phyloP scores from a whole-genome alignment of 2,888 invertebrate genomes.

The Melipona beecheii region DNA sequence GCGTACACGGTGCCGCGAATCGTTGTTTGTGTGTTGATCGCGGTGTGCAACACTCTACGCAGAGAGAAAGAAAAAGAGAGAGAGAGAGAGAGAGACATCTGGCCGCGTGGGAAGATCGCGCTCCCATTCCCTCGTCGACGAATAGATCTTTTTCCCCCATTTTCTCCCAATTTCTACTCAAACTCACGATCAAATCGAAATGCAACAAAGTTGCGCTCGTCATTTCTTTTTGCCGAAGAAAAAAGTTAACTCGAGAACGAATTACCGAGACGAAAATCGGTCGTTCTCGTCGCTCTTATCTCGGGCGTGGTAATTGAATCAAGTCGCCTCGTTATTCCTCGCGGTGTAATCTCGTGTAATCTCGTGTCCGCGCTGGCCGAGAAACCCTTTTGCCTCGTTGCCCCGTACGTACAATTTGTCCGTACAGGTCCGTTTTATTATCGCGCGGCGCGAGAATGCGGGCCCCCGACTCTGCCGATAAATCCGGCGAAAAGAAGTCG shows the following conservation, averaged over 20 bases:
- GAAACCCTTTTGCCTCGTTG: constrained; percentile 36
- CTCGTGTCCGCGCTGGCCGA: constrained; percentile 18
- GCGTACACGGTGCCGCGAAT: constrained; percentile 35
- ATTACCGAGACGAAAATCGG: not conserved
- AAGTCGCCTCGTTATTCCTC: constrained; percentile 59
- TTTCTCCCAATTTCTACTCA: not conserved
- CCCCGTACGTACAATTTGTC: constrained; percentile 74
- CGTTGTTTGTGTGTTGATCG: constrained; percentile 48
- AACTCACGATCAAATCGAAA: too few species aligned
- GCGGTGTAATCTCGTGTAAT: constrained; percentile 28
- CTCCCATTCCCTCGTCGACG: constrained; percentile 74
- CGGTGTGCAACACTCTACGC: constrained; percentile 42
- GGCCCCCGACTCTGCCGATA: constrained; percentile 63
- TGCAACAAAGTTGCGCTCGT: too few species aligned
- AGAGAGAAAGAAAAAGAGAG: not conserved
- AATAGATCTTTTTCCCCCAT: constrained; percentile 52
- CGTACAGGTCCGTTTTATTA: constrained; percentile 67
- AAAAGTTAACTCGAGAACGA: not conserved
- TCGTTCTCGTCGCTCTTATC: constrained; percentile 34
- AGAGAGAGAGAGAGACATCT: constrained; percentile 63
- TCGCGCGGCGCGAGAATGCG: constrained; percentile 61
- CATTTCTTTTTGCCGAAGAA: not conserved
- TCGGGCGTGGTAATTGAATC: constrained; percentile 61
- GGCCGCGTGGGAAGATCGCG: constrained; percentile 81
- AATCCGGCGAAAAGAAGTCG: constrained; percentile 67